Conservation (phyloP, 2,888 invertebrate species). For the Tyria jacobaeae region DNA sequence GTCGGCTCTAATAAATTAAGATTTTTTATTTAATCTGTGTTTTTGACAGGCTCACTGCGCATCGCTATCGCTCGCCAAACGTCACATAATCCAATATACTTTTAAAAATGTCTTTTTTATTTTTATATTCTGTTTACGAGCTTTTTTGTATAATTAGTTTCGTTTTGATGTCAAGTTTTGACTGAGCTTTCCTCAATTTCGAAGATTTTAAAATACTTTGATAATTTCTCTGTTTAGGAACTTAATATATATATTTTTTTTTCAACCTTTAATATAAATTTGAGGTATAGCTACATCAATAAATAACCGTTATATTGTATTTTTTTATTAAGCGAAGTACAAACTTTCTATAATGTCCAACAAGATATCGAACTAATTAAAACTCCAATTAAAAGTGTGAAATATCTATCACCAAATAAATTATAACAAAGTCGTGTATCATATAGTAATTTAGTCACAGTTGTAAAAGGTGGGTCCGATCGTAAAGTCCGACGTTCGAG, state of each 20-base stretch:
- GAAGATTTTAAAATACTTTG: constrained; percentile 7
- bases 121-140: constrained; percentile 40
- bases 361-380: constrained; percentile 37
- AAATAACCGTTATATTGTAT: constrained; percentile 1
- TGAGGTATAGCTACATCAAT: background rate
- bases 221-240: constrained; percentile 1
- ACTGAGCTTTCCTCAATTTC: constrained; percentile 37
- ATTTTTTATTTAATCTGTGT: constrained; percentile 45
- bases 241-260: background rate
- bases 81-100: constrained; percentile 46
- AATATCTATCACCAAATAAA: constrained; percentile 53
- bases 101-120: constrained; percentile 31
- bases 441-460: constrained; percentile 48
- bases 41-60: constrained; percentile 49
- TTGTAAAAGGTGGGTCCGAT: constrained; percentile 71
- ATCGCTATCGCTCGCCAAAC: constrained; percentile 41
- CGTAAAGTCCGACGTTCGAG: constrained; percentile 82
- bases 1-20: constrained; percentile 30
- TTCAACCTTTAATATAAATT: constrained; percentile 1
- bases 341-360: background rate
- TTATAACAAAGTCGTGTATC: constrained; percentile 37
- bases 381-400: constrained; percentile 59
- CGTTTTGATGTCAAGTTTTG: constrained; percentile 35
- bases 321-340: background rate
- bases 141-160: constrained; percentile 29